Evolutionary conservation across 2,888 invertebrate genomes (phyloP).

Genomic region (Parnassius glacialis): DNA sequence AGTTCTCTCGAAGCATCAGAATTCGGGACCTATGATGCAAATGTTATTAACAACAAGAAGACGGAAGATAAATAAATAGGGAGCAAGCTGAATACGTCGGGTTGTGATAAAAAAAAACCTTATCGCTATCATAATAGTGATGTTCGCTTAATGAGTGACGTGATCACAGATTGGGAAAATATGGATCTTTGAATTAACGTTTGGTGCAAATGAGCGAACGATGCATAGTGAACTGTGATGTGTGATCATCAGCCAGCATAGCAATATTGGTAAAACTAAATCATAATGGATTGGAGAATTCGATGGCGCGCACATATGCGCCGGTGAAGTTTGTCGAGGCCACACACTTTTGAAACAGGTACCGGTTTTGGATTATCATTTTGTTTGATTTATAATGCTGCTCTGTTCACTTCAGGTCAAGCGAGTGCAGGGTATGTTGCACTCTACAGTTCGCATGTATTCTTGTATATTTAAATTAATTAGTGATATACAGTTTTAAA

Average conservation of each 20-base stretch:
- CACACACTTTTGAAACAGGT: conserved; percentile 75
- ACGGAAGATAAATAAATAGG: conserved; percentile 76
- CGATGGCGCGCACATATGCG: conserved; percentile 54
- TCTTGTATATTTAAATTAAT: conserved; percentile 7
- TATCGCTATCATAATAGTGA: conserved; percentile 49
- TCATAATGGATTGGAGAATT: conserved; percentile 69
- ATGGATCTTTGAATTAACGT: conserved; percentile 50
- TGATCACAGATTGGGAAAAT: conserved; percentile 52
- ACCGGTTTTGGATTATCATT: conserved; percentile 79
- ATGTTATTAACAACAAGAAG: conserved; percentile 66
- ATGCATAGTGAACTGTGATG: conserved; percentile 37
- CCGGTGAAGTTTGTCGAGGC: conserved; percentile 71
- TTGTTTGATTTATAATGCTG: conserved; percentile 74
- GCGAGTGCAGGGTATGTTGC: conserved; percentile 51
- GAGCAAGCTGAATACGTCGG: conserved; percentile 61
- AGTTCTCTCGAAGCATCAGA: conserved; percentile 1
- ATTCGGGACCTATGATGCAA: conserved; percentile 35
- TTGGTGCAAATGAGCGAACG: conserved; percentile 52
- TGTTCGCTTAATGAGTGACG: conserved; percentile 43
- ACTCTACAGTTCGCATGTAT: conserved; percentile 32
- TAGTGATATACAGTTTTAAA: neutral
- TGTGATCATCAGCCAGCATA: conserved; percentile 30
- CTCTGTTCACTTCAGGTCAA: conserved; percentile 47
- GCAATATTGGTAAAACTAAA: conserved; percentile 31
- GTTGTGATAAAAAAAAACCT: conserved; percentile 52